Evolutionary conservation across 1,140 invertebrate species (phyloP), one percentile per base, ranked within the genome.

Genomic region (Zaprionus ornatus): DNA sequence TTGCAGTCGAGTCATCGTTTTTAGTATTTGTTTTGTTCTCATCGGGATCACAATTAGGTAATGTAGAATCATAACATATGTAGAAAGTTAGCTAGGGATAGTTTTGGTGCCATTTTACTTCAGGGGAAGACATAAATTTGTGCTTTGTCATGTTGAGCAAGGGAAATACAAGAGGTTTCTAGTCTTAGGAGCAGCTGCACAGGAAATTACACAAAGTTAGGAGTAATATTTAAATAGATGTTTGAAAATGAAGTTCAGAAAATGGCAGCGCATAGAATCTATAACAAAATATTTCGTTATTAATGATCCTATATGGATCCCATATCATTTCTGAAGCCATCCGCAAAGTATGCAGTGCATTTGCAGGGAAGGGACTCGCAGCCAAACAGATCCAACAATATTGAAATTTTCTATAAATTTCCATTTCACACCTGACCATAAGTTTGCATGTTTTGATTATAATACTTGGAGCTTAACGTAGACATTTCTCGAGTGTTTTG

Each of bases 31-130:
- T 55, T 55, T 57, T 17, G n/a, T 17, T 76, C 50, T 6, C 56
- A 69, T 48, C 57, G 61, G 85, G 84, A 84, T 87, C 77, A 88
- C 84, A 87, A 68, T 83, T 78, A 66, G 70, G 69, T 75, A 85
- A 37, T 66, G 54, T 68, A 85, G 61, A 62, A 40, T 19, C 23
- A 61, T 23, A 45, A 66, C 62, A 55, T 55, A 27, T 13, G 67
- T 50, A 37, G 15, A n/a, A n/a, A 17, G 27, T 57, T 50, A 40
- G 62, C 15, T 62, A 27, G 23, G 23, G 42, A 69, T 42, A 71
- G 59, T 68, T 56, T 29, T 55, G 42, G 32, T 55, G 62, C 45
- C 54, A 19, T 52, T 65, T 48, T 21, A 64, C 67, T 65, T 64
- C 42, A 57, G 42, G 56, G 78, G 82, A 84, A 83, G 81, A 83